phyloP scores from a whole-genome alignment of 1,140 invertebrate species.

The Drosophila arizonae region DNA sequence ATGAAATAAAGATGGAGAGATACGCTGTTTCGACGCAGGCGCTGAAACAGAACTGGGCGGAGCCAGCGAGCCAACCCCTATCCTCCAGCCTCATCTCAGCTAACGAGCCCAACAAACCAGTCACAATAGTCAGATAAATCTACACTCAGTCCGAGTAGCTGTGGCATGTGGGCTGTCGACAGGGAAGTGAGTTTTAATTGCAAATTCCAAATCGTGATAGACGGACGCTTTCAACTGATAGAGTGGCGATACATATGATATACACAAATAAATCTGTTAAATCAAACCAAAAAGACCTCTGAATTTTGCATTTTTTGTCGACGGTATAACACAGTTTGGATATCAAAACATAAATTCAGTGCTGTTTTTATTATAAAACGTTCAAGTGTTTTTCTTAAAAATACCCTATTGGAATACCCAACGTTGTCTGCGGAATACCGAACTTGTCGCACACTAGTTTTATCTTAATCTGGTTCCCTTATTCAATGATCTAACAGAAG shows the following conservation, averaged over 20 bases:
- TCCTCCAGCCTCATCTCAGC: not conserved
- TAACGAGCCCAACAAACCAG: not conserved
- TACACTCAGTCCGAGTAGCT: not conserved
- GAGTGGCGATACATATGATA: not conserved
- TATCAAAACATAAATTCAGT: too few relatives aligned
- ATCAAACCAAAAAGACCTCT: too few relatives aligned
- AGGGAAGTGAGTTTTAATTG: not conserved
- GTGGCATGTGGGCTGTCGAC: not conserved
- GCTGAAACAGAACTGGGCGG: conserved; percentile 21
- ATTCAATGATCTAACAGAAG: too few relatives aligned
- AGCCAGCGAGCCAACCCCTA: conserved; percentile 11
- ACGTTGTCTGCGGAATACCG: too few relatives aligned
- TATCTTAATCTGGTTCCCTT: too few relatives aligned
- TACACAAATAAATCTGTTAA: not conserved
- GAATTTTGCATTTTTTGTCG: too few relatives aligned
- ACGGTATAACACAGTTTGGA: too few relatives aligned
- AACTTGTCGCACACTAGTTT: too few relatives aligned
- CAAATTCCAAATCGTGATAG: not conserved
- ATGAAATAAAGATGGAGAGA: not conserved
- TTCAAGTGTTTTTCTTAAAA: too few relatives aligned
- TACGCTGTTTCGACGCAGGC: conserved; percentile 19
- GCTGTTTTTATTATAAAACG: too few relatives aligned
- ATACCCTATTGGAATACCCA: too few relatives aligned
- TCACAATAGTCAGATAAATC: conserved; percentile 1
- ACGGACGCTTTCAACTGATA: not conserved